phyloP scores from a whole-genome alignment of 2,888 invertebrate species.

The Epicampocera succincta region DNA sequence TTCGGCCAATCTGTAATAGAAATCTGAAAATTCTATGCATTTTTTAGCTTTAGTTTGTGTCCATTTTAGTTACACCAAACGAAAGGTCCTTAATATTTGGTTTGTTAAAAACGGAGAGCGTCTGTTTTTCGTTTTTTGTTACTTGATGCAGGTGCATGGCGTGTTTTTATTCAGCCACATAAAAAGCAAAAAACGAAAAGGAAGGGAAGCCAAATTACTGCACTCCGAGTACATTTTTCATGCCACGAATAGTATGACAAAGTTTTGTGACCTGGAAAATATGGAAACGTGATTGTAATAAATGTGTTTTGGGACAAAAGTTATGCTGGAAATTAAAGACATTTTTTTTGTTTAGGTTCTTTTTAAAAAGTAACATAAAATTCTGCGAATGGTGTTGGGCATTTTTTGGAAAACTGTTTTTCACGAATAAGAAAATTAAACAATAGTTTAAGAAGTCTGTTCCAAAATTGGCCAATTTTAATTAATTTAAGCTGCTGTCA shows the following conservation, averaged over 20 bases:
- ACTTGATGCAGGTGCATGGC: conserved; percentile 8
- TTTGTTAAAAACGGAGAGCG: not conserved
- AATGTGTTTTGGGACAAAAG: conserved; percentile 16
- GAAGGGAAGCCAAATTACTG: conserved; percentile 34
- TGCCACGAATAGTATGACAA: conserved; percentile 37
- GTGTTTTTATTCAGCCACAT: conserved; percentile 17
- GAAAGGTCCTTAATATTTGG: conserved; percentile 47
- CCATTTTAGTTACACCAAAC: conserved; percentile 16
- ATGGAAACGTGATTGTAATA: conserved; percentile 59
- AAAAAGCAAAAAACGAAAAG: conserved; percentile 24
- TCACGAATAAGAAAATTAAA: too few relatives aligned
- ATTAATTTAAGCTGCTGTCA: too few relatives aligned
- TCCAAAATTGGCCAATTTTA: too few relatives aligned
- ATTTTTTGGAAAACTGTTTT: too few relatives aligned
- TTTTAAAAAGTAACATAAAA: conserved; percentile 14
- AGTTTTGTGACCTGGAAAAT: conserved; percentile 65
- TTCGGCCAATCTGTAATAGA: conserved; percentile 12
- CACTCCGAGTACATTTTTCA: conserved; percentile 19
- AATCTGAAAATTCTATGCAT: conserved; percentile 19
- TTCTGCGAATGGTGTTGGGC: too few relatives aligned
- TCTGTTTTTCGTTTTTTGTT: conserved; percentile 14
- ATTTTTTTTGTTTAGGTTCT: not conserved
- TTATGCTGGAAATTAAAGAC: conserved; percentile 14
- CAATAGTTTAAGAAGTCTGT: too few relatives aligned
- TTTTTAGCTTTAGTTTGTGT: conserved; percentile 12